These are phyloP conservation scores for Morone chrysops DNA, from an alignment of 2,113 vertebrate species.

Conservation along the genomic window DNA sequence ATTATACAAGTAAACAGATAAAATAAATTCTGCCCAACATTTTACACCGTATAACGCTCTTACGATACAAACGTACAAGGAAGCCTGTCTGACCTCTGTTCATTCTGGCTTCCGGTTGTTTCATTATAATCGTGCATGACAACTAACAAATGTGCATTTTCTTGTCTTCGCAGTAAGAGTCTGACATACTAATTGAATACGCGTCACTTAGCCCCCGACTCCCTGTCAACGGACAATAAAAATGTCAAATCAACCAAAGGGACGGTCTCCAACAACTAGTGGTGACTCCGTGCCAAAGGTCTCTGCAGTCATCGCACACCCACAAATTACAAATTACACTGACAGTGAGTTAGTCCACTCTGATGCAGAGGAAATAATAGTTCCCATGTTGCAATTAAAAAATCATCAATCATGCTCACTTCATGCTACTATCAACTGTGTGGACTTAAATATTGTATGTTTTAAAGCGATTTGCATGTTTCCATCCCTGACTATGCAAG, in stretches of 20 bases:
- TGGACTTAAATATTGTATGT: constrained; percentile 4
- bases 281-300: not conserved
- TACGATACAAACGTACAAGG: not conserved
- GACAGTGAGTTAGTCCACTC: constrained; percentile 13
- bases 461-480: not conserved
- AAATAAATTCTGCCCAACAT: not conserved
- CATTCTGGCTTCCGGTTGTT: not conserved
- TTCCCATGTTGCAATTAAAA: constrained; percentile 15
- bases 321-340: not conserved
- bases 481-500: not conserved
- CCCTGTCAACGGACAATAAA: constrained; percentile 19
- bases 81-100: not conserved
- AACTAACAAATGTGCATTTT: not conserved
- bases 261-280: not conserved
- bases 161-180: not conserved
- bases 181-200: not conserved
- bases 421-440: not conserved
- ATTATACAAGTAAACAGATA: not conserved
- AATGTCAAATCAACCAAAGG: not conserved
- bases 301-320: constrained; percentile 3
- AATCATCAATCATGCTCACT: constrained; percentile 24
- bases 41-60: not conserved
- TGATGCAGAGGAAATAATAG: constrained; percentile 24
- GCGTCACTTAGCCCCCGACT: not conserved
- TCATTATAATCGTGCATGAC: not conserved